Evolutionary conservation across 2,113 vertebrate genomes (phyloP), one percentile per base, ranked within the genome.

Genomic region (Lepisosteus oculatus): DNA sequence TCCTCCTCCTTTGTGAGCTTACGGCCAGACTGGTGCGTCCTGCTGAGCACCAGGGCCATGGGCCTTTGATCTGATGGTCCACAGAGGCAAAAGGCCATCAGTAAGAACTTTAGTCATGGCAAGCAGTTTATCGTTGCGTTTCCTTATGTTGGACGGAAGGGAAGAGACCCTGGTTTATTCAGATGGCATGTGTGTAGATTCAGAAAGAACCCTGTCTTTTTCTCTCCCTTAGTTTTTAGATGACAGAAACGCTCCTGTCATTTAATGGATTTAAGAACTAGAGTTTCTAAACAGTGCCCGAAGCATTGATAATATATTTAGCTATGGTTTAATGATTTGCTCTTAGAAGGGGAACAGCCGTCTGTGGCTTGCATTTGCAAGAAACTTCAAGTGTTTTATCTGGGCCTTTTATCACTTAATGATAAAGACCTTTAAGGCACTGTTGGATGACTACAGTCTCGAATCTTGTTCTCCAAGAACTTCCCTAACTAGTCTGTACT

Each of bases 371-470:
- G 14, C 64, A n/a, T 66, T 43, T 51, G 13, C 73, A 72, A 72
- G 57, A 14, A 55, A 70, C 65, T 72, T 65, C 73, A 67, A 65
- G 74, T 67, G 73, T 76, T 81, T 80, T 82, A 85, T 87, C 82
- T 78, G 9, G 45, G 65, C 61, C 54, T 68, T 72, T 29, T 11
- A n/a, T 13, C 51, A 76, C 77, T 83, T 80, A 66, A 82, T 76
- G 77, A 69, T 69, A 3, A 71, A 74, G 78, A 77, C 61, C 77
- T 78, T 81, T 83, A 72, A 70, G 77, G 72, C 72, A 70, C 8
- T 51, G 47, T 51, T 59, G 56, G 11, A 1, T 12, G 3, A 59
- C 1, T 59, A 4, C 56, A 59, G 7, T 12, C 13, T 59, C 56
- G 13, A 12, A 59, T 8, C 13, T 8, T 59, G 56, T 59, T 13